These are phyloP conservation scores for Buathra laborator DNA, from an alignment of 2,888 invertebrate species.

Conservation along the genomic window DNA sequence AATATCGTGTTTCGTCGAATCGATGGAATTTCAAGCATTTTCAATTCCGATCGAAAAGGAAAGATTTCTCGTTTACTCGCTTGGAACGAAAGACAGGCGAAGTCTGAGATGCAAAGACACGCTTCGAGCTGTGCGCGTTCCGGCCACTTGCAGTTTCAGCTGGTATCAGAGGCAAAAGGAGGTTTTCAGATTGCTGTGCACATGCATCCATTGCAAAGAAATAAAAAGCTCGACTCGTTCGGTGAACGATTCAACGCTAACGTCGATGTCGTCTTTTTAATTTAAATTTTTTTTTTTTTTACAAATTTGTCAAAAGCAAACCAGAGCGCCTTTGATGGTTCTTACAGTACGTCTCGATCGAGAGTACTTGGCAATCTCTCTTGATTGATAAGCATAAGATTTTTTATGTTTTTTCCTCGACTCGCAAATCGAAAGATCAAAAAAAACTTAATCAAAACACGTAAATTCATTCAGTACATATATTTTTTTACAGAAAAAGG, in stretches of 20 bases:
- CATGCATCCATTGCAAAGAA: not conserved
- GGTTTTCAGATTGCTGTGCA: conserved; percentile 1
- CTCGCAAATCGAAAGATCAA: not conserved
- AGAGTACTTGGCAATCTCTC: not conserved
- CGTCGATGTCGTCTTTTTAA: not conserved
- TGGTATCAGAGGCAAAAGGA: conserved; percentile 1
- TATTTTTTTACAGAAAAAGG: too few species aligned
- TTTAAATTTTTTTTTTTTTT: too few species aligned
- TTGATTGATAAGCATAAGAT: not conserved
- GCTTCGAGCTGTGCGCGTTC: not conserved
- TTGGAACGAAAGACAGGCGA: not conserved
- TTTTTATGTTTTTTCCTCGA: not conserved
- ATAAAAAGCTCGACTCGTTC: not conserved
- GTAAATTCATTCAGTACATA: too few species aligned
- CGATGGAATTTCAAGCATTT: conserved; percentile 77
- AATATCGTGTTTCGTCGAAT: conserved; percentile 72
- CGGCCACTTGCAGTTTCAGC: not conserved
- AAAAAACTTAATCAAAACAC: not conserved
- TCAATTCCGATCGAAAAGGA: conserved; percentile 70
- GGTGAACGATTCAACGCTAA: not conserved
- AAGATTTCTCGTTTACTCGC: not conserved
- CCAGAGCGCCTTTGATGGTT: not conserved
- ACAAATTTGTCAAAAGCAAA: not conserved
- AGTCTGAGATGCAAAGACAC: not conserved
- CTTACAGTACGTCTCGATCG: not conserved